These are phyloP conservation scores for Acridotheres tristis DNA, from an alignment of 2,797 vertebrate species.

Conservation along the genomic window DNA sequence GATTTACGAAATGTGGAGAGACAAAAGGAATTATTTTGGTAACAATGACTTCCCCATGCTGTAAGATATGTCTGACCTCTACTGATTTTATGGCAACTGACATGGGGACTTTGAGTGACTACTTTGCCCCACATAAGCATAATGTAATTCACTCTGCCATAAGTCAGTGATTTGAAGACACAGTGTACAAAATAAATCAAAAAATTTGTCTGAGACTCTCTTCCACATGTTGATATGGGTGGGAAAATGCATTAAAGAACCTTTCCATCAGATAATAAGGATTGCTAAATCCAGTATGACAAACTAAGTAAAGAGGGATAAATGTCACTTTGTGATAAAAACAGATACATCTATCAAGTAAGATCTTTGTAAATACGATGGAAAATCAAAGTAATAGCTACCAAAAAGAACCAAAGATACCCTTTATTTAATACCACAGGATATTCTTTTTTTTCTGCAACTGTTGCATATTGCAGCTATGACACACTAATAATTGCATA, in stretches of 20 bases:
- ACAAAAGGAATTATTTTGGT: constrained; percentile 35
- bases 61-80: constrained; percentile 7
- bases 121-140: not conserved
- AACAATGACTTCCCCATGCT: constrained; percentile 21
- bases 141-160: constrained; percentile 1
- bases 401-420: not conserved
- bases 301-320: not conserved
- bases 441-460: not conserved
- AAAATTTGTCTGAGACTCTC: not conserved
- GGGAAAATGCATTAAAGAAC: not conserved
- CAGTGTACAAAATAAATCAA: not conserved
- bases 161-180: constrained; percentile 1
- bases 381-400: not conserved
- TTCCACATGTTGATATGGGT: constrained; percentile 10
- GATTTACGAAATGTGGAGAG: constrained; percentile 2
- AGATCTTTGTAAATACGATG: not conserved
- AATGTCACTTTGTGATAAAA: not conserved
- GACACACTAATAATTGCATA: too few relatives aligned
- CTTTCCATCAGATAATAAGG: not conserved
- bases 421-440: not conserved
- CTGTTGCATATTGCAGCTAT: not conserved
- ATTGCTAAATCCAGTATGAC: not conserved
- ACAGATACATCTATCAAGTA: not conserved
- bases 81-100: constrained; percentile 19
- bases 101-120: not conserved